Conservation (phyloP, 2,797 vertebrate species). For the Chromobotia macracanthus region DNA sequence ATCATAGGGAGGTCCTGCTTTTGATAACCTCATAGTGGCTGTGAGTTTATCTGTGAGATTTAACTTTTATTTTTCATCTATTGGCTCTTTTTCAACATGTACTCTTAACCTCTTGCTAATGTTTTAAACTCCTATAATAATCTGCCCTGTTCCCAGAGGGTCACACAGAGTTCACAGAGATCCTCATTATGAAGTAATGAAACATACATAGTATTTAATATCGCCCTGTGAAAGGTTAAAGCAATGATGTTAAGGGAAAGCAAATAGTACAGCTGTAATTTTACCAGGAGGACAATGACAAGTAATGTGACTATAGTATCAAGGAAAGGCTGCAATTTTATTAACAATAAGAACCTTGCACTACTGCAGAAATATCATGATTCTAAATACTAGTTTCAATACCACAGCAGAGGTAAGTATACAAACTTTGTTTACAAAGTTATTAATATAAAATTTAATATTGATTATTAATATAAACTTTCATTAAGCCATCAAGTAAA, state of each 20-base stretch:
- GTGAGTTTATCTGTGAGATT: neutral
- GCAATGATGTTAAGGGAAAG: neutral
- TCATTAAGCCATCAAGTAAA: no score
- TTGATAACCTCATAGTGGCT: slow-evolving; percentile 2
- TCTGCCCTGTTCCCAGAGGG: slow-evolving; percentile 2
- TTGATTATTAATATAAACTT: no score
- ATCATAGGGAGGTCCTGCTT: slow-evolving; percentile 19
- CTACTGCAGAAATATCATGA: no score
- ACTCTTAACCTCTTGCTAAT: slow-evolving; percentile 36
- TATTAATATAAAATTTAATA: no score
- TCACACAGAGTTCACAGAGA: slow-evolving; percentile 35
- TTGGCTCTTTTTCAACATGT: neutral
- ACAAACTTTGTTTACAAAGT: no score
- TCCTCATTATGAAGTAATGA: slow-evolving; percentile 17
- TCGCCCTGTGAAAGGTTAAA: neutral
- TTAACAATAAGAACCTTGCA: no score
- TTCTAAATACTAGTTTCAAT: no score
- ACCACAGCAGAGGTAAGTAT: no score
- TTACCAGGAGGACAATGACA: no score
- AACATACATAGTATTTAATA: neutral
- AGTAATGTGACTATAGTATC: neutral
- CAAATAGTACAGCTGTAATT: no score
- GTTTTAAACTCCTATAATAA: slow-evolving; percentile 22
- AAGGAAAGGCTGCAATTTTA: neutral
- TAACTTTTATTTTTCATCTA: neutral